These are phyloP conservation scores for Nephrotoma flavescens DNA, from an alignment of 2,888 invertebrate species.

Conservation along the genomic window DNA sequence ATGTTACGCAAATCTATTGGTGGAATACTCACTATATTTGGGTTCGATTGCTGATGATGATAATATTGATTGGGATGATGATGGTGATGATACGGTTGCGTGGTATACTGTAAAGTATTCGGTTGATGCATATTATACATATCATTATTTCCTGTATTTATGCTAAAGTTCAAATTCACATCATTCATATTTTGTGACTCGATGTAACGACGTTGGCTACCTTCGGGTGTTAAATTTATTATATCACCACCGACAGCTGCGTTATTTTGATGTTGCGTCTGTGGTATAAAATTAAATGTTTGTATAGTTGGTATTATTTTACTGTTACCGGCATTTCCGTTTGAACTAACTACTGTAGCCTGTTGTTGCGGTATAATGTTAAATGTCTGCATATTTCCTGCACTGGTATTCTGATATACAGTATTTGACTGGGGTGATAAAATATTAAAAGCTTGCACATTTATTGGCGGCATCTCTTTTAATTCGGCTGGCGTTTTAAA, in stretches of 20 bases:
- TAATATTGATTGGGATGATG: constrained; percentile 9
- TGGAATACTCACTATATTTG: constrained; percentile 8
- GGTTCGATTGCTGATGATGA: constrained; percentile 8
- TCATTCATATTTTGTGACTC: constrained; percentile 5
- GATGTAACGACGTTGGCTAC: not conserved
- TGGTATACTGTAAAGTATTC: constrained; percentile 11
- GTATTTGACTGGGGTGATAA: constrained; percentile 4
- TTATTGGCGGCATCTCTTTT: constrained; percentile 11
- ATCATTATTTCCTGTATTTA: constrained; percentile 8
- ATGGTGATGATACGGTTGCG: constrained; percentile 10
- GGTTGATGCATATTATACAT: constrained; percentile 9
- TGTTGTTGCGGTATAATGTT: constrained; percentile 7
- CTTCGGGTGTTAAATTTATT: not conserved
- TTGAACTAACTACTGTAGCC: constrained; percentile 7
- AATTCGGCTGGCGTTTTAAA: constrained; percentile 12
- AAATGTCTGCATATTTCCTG: not conserved
- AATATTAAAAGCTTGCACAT: constrained; percentile 12
- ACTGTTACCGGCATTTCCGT: constrained; percentile 3
- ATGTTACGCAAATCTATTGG: constrained; percentile 12
- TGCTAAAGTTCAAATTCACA: constrained; percentile 10
- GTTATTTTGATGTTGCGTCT: constrained; percentile 9
- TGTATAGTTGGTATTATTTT: constrained; percentile 9
- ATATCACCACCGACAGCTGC: not conserved
- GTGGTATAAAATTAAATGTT: constrained; percentile 12
- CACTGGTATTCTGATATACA: not conserved